Evolutionary conservation across 35 echinoderm and acorn worm species (phyloP).

Genomic region (Ptychodera flava): DNA sequence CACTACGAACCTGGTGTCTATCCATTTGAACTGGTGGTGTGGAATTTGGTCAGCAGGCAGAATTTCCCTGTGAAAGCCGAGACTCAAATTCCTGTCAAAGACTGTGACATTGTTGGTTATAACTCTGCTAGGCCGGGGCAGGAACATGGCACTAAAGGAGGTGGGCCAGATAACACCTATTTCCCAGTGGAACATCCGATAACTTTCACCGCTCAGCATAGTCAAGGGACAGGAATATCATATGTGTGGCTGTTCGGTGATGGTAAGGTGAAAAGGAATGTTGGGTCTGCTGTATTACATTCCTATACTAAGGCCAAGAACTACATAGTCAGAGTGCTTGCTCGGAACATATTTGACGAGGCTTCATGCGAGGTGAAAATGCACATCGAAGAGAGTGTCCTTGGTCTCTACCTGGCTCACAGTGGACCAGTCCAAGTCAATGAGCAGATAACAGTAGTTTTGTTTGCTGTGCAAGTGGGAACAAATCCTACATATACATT

Average conservation of each 20-base stretch:
- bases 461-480: conserved; percentile 62
- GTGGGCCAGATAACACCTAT: conserved; percentile 34
- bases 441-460: conserved; percentile 34
- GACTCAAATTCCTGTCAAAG: conserved; percentile 47
- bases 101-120: background rate
- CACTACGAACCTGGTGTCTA: conserved; percentile 28
- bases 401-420: conserved; percentile 61
- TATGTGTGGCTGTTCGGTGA: conserved; percentile 61
- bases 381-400: conserved; percentile 45
- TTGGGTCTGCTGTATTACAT: conserved; percentile 18
- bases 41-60: conserved; percentile 54
- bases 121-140: background rate
- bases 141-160: background rate
- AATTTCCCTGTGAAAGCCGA: conserved; percentile 36
- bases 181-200: conserved; percentile 53
- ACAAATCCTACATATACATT: conserved; percentile 33
- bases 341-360: conserved; percentile 44
- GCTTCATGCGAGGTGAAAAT: conserved; percentile 9
- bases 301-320: conserved; percentile 24
- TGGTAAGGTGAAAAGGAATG: background rate
- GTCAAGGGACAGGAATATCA: conserved; percentile 39
- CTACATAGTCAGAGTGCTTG: conserved; percentile 13
- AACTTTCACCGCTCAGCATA: conserved; percentile 14
- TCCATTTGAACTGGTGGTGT: conserved; percentile 11
- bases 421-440: conserved; percentile 29